A percentile compares a stretch with the other conserved stretches of the same genome.
phyloP scores from a whole-genome alignment of 2,888 invertebrate genomes.

The Morpho achilles region DNA sequence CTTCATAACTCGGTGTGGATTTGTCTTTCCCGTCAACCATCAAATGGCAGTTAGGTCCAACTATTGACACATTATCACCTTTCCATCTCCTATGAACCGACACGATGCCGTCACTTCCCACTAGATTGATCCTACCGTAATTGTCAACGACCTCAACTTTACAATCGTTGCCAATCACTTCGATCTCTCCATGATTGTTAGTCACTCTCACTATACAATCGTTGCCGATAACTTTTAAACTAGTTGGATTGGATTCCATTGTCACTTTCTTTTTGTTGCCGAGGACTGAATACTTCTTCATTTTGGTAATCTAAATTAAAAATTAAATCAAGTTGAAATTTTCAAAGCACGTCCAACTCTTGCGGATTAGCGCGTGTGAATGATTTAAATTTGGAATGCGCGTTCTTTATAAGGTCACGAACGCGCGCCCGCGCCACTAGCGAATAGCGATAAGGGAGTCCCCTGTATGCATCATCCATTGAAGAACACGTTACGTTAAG shows the following conservation, averaged over 20 bases:
- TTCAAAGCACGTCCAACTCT: conserved; percentile 17
- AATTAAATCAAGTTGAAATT: conserved; percentile 17
- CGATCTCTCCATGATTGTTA: conserved; percentile 63
- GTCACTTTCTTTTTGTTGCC: conserved; percentile 75
- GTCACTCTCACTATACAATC: conserved; percentile 59
- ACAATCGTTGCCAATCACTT: conserved; percentile 70
- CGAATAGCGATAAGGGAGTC: conserved; percentile 37
- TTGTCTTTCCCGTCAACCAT: conserved; percentile 63
- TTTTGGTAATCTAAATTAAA: conserved; percentile 33
- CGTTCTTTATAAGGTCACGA: conserved; percentile 31
- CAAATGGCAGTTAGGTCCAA: conserved; percentile 55
- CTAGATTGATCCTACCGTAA: conserved; percentile 57
- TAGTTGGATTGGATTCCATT: conserved; percentile 60
- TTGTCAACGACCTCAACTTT: conserved; percentile 60
- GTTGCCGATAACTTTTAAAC: conserved; percentile 65
- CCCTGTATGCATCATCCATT: conserved; percentile 43
- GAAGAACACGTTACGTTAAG: conserved; percentile 24
- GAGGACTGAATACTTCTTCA: conserved; percentile 69
- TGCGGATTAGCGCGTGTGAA: conserved; percentile 29
- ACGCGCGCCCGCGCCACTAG: conserved; percentile 29
- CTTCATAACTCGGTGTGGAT: conserved; percentile 50
- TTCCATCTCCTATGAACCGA: conserved; percentile 52
- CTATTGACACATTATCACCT: conserved; percentile 58
- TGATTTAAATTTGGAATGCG: conserved; percentile 38
- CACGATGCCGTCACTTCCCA: conserved; percentile 61